Percentiles rank a stretch among this genome's conserved stretches.
Conservation (phyloP, 2,113 vertebrate species). For the Phyllostomus hastatus region DNA sequence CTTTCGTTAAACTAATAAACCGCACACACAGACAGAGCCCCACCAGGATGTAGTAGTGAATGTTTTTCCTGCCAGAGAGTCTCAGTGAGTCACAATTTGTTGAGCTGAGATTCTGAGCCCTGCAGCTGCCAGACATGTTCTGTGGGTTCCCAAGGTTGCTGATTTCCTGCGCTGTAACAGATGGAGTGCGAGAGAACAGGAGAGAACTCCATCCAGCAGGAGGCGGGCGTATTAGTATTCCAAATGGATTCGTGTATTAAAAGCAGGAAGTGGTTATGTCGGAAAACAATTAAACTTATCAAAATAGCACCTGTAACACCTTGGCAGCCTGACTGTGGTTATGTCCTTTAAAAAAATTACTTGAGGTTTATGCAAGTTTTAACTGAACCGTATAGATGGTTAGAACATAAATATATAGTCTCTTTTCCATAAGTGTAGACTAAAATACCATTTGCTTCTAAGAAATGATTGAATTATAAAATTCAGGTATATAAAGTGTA, state of each 20-base stretch:
- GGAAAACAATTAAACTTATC: background rate
- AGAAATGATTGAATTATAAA: background rate
- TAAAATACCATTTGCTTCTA: background rate
- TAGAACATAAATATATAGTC: background rate
- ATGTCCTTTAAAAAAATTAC: background rate
- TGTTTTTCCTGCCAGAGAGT: constrained; percentile 22
- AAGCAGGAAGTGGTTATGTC: background rate
- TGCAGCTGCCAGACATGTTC: constrained; percentile 46
- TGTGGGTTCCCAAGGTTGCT: constrained; percentile 43
- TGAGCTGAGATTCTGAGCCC: background rate
- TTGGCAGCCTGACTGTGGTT: background rate
- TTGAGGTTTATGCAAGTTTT: background rate
- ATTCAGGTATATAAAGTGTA: background rate
- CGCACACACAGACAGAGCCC: background rate
- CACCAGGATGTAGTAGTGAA: background rate
- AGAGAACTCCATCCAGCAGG: background rate
- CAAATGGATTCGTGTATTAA: background rate
- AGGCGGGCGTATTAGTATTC: constrained; percentile 5
- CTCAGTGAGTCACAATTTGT: constrained; percentile 28
- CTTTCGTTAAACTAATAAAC: background rate
- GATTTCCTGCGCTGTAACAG: constrained; percentile 59
- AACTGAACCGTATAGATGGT: background rate
- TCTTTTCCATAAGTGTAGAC: background rate
- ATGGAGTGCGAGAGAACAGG: constrained; percentile 53
- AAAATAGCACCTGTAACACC: background rate